Percentiles rank a stretch among this genome's conserved stretches.
Evolutionary conservation across 2,888 invertebrate species (phyloP).

Genomic region (Linnaemya tessellans): DNA sequence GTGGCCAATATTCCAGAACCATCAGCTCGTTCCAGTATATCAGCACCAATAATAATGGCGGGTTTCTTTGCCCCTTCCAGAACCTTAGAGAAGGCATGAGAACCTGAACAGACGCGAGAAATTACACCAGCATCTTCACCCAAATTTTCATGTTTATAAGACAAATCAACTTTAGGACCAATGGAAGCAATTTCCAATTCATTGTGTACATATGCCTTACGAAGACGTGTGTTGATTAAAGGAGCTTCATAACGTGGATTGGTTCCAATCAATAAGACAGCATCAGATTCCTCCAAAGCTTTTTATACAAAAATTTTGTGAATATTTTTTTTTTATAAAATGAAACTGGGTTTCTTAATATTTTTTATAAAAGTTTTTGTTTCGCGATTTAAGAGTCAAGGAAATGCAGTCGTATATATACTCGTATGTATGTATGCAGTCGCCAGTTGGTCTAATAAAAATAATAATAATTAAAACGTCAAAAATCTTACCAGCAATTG

Average conservation of each 20-base stretch:
- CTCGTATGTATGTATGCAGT: no score
- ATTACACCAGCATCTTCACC: constrained; percentile 91
- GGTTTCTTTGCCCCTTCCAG: constrained; percentile 93
- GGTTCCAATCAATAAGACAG: constrained; percentile 95
- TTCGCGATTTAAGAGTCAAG: no score
- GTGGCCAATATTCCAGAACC: constrained; percentile 90
- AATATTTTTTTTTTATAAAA: no score
- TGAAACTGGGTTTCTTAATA: no score
- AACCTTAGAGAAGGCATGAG: constrained; percentile 88
- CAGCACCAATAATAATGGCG: constrained; percentile 95
- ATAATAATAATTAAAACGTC: background rate
- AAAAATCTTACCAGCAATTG: constrained; percentile 88
- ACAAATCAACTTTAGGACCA: constrained; percentile 95
- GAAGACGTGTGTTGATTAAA: constrained; percentile 95
- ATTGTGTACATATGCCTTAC: constrained; percentile 97
- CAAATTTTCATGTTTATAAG: constrained; percentile 95
- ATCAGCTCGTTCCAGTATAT: constrained; percentile 90
- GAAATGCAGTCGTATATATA: no score
- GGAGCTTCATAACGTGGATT: constrained; percentile 99
- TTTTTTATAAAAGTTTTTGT: no score
- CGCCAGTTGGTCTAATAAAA: background rate
- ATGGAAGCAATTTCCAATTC: constrained; percentile 94
- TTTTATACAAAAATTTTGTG: constrained; percentile 74
- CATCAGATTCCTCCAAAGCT: constrained; percentile 96
- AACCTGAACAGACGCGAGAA: constrained; percentile 88